Percentiles rank a stretch among this genome's conserved stretches.
Evolutionary conservation across 1,140 invertebrate genomes (phyloP).

Genomic region (Ips typographus): DNA sequence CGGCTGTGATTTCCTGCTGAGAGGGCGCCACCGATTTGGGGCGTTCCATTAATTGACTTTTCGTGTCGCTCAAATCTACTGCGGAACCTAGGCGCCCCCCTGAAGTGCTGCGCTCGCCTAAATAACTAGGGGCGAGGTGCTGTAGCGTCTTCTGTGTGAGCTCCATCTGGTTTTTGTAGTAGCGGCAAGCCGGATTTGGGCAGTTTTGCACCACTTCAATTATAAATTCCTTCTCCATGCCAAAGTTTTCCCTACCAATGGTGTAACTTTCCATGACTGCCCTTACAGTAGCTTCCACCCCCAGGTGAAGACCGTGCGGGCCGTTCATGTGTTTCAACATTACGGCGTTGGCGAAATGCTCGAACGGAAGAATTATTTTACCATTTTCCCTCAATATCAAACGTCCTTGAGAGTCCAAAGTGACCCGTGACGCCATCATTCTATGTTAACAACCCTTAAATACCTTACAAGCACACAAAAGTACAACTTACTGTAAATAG

Average conservation of each 20-base stretch:
- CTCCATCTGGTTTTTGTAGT: constrained; percentile 81
- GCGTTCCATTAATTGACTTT: constrained; percentile 46
- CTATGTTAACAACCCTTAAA: constrained; percentile 51
- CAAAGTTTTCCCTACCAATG: constrained; percentile 76
- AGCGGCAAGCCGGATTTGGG: constrained; percentile 80
- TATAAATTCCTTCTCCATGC: constrained; percentile 88
- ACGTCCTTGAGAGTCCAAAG: constrained; percentile 78
- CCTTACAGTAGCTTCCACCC: constrained; percentile 75
- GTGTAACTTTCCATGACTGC: constrained; percentile 84
- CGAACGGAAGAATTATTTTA: constrained; percentile 83
- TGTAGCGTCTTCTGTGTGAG: constrained; percentile 62
- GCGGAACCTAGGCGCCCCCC: constrained; percentile 35
- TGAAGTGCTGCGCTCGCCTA: constrained; percentile 43
- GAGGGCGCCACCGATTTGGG: constrained; percentile 50
- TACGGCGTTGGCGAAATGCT: constrained; percentile 86
- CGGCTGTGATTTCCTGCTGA: constrained; percentile 56
- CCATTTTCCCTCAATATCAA: constrained; percentile 80
- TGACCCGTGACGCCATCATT: constrained; percentile 80
- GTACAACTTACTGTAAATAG: constrained; percentile 76
- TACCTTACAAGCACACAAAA: not conserved
- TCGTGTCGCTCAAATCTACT: constrained; percentile 48
- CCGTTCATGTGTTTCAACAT: constrained; percentile 88
- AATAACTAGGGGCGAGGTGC: constrained; percentile 53
- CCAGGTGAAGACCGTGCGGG: constrained; percentile 78
- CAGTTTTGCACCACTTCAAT: constrained; percentile 84